A percentile compares a stretch with the other conserved stretches of the same genome.
Conservation (phyloP, 2,888 invertebrate genomes). For the Drosophila rellima region DNA sequence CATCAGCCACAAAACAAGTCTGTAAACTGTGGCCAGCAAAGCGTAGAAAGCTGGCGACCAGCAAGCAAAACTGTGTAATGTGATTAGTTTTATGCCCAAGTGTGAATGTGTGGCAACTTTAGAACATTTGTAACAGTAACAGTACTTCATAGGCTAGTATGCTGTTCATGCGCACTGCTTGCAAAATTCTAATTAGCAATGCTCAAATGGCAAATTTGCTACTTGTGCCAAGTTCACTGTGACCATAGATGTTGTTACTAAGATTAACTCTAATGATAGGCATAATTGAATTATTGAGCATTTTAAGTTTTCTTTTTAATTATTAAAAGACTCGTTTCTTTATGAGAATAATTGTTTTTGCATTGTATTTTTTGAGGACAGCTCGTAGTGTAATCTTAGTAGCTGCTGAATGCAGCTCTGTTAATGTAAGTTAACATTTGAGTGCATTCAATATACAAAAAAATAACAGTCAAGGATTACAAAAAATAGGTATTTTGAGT, state of each 20-base stretch:
- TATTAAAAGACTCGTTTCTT: conserved; percentile 5
- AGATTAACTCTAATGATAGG: not conserved
- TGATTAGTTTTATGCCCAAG: conserved; percentile 43
- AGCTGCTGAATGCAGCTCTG: conserved; percentile 23
- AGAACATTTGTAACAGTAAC: conserved; percentile 50
- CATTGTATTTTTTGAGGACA: conserved; percentile 57
- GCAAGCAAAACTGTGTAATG: conserved; percentile 37
- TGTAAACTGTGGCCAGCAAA: conserved; percentile 45
- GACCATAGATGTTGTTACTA: not conserved
- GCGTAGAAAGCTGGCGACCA: conserved; percentile 68
- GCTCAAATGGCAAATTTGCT: conserved; percentile 17
- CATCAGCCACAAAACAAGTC: conserved; percentile 42
- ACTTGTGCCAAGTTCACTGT: not conserved
- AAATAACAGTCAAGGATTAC: conserved; percentile 72
- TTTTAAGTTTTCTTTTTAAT: not conserved
- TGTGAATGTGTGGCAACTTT: conserved; percentile 30
- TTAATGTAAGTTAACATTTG: conserved; percentile 45
- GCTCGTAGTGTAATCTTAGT: conserved; percentile 18
- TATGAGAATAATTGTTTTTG: conserved; percentile 56
- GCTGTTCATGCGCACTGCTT: conserved; percentile 18
- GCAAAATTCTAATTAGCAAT: conserved; percentile 12
- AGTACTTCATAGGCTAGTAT: conserved; percentile 6
- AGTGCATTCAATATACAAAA: conserved; percentile 50
- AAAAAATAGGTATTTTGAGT: conserved; percentile 67
- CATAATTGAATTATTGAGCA: not conserved